Evolutionary conservation across 1,140 invertebrate species (phyloP), one percentile per base, ranked within the genome.

Genomic region (Leucophenga varia): DNA sequence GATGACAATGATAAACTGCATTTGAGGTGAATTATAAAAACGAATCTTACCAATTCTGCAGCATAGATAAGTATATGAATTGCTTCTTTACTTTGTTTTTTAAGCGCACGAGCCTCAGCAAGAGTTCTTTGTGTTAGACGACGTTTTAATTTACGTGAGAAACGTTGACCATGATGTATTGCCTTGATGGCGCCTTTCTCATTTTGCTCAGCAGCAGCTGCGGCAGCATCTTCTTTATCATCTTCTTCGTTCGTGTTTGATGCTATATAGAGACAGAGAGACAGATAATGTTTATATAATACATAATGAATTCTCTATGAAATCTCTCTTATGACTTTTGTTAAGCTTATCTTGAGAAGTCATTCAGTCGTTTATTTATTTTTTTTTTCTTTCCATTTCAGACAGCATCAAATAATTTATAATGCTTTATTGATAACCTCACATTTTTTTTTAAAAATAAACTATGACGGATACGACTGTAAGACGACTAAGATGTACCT

Each of bases 61-160:
- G 89, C 83, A 63, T 89, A 88, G 14, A 86, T 77, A 16, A 90
- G 78, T 41, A 87, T 83, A 50, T 89, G 83, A 31, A 89, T 85
- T 47, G 87, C 86, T 73, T 90, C 86, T 43, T 82, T 85, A 54
- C 88, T 86, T 51, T 88, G 87, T 48, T 88, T 84, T 63, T 86
- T 88, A 2, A 90, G 78, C 1, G 87, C 86, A 48, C 84, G 80
- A 1, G 87, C 87, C 72, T 91, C 88, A 1, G 81, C 77, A 3
- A 89, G 74, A 9, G 89, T 88, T 37, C 87, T 79, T 49, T 84
- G 81, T 28, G 88, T 89, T 36, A 91, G 75, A 54, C 88, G 80
- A 20, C 84, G 79, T 55, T 86, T 83, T 7, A 88, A 64, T 64
- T 87, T 87, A 37, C 82, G 77, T 1, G 84, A 85, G 51, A 90